phyloP scores from a whole-genome alignment of 2,888 invertebrate genomes.

The Cerastoderma edule region DNA sequence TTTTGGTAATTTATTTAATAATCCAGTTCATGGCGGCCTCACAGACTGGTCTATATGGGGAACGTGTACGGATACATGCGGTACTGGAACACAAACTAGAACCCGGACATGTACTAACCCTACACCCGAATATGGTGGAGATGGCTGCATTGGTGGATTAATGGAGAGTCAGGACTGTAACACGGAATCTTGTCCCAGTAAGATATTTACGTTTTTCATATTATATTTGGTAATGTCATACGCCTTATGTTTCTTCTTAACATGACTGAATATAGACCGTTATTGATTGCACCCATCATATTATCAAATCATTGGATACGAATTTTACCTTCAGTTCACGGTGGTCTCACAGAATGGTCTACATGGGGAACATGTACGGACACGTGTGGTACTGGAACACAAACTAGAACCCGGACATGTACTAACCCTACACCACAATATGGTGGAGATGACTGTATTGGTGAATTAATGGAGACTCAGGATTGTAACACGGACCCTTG shows the following conservation, averaged over 20 bases:
- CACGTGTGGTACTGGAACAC: constrained; percentile 14
- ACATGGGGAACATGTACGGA: constrained; percentile 18
- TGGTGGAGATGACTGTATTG: constrained; percentile 33
- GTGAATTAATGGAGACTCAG: background rate
- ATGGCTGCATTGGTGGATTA: constrained; percentile 20
- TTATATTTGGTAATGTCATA: background rate
- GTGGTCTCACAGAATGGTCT: constrained; percentile 30
- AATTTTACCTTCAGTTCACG: constrained; percentile 6
- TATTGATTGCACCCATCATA: no score
- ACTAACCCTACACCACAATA: constrained; percentile 16
- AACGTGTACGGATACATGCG: background rate
- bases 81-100: no score
- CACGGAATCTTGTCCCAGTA: constrained; percentile 36
- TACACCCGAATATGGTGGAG: constrained; percentile 32
- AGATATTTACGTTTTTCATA: no score
- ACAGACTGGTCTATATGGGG: background rate
- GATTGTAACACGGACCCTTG: constrained; percentile 21
- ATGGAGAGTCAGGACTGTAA: constrained; percentile 31
- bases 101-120: constrained; percentile 36
- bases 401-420: background rate
- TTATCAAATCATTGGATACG: no score
- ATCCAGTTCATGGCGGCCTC: background rate
- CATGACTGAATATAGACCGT: no score
- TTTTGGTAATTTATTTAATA: background rate
- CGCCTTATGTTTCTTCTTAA: no score